Evolutionary conservation across 1,140 invertebrate genomes (phyloP).

Genomic region (Zaprionus ornatus): DNA sequence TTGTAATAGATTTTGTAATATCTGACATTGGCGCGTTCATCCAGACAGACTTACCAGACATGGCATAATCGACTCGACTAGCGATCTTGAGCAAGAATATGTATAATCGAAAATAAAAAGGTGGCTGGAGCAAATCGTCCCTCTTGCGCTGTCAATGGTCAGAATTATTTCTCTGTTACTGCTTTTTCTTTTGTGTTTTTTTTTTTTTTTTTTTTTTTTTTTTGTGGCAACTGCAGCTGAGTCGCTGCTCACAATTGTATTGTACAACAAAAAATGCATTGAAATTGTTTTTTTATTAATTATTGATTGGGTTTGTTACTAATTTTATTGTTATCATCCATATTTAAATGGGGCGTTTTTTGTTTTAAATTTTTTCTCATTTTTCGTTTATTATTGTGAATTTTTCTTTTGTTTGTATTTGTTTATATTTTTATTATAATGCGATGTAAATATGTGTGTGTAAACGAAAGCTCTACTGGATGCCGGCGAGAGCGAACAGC

Average conservation of each 20-base stretch:
- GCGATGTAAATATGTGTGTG: conserved; percentile 76
- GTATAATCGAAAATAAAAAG: no score
- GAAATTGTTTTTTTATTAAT: conserved; percentile 48
- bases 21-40: no score
- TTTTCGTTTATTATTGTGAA: conserved; percentile 16
- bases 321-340: conserved; percentile 25
- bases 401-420: conserved; percentile 54
- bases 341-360: conserved; percentile 26
- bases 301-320: conserved; percentile 39
- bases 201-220: conserved; percentile 12
- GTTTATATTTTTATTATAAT: conserved; percentile 74
- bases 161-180: conserved; percentile 47
- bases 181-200: conserved; percentile 33
- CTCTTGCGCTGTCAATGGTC: conserved; percentile 52
- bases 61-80: no score
- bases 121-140: conserved; percentile 1
- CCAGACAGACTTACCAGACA: no score
- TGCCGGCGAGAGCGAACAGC: conserved; percentile 73
- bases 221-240: conserved; percentile 50
- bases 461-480: conserved; percentile 68
- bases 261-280: conserved; percentile 47
- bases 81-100: no score
- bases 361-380: conserved; percentile 37
- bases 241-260: conserved; percentile 23
- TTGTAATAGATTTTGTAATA: no score